phyloP scores from a whole-genome alignment of 1,140 invertebrate species.

The Drosophila sechellia region DNA sequence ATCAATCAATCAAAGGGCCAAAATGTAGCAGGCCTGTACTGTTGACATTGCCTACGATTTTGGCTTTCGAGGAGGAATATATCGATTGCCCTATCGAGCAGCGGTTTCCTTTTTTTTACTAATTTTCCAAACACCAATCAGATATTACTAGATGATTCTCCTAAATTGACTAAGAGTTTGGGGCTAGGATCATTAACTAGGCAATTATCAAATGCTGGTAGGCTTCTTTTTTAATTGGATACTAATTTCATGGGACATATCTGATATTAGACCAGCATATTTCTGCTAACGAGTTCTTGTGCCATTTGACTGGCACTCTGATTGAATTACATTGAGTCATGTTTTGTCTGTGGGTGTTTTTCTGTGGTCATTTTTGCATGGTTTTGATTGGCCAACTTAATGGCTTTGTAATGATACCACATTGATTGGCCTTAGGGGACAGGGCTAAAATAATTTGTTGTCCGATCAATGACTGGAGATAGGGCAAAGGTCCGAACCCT shows the following conservation, averaged over 20 bases:
- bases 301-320: conserved; percentile 31
- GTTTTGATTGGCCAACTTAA: conserved; percentile 68
- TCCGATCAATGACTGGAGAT: conserved; percentile 45
- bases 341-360: conserved; percentile 7
- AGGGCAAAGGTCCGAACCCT: conserved; percentile 45
- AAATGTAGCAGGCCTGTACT: conserved; percentile 29
- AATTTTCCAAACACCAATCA: conserved; percentile 15
- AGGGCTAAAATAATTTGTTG: conserved; percentile 40
- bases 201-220: conserved; percentile 47
- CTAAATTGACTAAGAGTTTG: conserved; percentile 15
- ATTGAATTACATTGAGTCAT: conserved; percentile 61
- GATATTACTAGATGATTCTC: no score
- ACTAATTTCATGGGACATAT: conserved; percentile 14
- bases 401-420: conserved; percentile 71
- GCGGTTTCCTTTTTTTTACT: conserved; percentile 21
- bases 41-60: conserved; percentile 13
- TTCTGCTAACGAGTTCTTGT: conserved; percentile 1
- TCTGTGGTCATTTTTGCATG: conserved; percentile 53
- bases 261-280: conserved; percentile 31
- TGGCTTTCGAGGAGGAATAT: background rate
- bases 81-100: background rate
- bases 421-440: conserved; percentile 53
- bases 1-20: conserved; percentile 63
- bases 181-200: conserved; percentile 6
- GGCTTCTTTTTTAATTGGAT: conserved; percentile 28